Conservation (phyloP, 2,888 invertebrate species). For the Dryocosmus kuriphilus region DNA sequence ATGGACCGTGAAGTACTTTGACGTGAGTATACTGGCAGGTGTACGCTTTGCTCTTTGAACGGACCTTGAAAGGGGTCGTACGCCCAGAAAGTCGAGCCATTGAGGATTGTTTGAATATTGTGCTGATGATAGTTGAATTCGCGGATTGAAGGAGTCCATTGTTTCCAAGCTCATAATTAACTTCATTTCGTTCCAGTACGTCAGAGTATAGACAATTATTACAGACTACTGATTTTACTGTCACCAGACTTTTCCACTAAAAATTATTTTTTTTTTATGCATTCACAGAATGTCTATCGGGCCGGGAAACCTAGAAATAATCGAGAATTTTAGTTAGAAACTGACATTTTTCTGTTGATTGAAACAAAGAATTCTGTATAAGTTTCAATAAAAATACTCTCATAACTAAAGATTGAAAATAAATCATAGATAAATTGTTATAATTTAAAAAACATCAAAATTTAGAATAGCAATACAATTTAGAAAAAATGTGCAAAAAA, state of each 20-base stretch:
- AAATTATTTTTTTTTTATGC: background rate
- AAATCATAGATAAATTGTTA: too few species aligned
- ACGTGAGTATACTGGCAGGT: conserved; percentile 65
- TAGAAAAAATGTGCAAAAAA: too few species aligned
- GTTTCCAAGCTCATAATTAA: conserved; percentile 26
- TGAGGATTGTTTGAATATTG: conserved; percentile 33
- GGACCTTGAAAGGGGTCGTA: conserved; percentile 9
- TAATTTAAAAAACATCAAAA: too few species aligned
- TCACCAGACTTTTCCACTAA: background rate
- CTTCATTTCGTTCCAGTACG: conserved; percentile 5
- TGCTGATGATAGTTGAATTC: conserved; percentile 15
- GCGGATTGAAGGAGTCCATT: conserved; percentile 3
- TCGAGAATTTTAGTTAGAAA: background rate
- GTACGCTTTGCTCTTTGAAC: conserved; percentile 26
- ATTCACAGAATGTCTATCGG: background rate
- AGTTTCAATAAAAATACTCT: too few species aligned
- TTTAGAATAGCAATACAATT: too few species aligned
- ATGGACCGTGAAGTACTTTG: conserved; percentile 64
- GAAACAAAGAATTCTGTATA: background rate
- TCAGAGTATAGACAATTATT: background rate
- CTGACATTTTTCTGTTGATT: background rate
- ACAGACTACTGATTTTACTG: background rate
- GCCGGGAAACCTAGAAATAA: background rate
- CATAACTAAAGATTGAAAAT: too few species aligned
- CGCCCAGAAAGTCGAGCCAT: conserved; percentile 13